Conservation (phyloP, 2,797 vertebrate genomes). For the Phoeniculus purpureus region DNA sequence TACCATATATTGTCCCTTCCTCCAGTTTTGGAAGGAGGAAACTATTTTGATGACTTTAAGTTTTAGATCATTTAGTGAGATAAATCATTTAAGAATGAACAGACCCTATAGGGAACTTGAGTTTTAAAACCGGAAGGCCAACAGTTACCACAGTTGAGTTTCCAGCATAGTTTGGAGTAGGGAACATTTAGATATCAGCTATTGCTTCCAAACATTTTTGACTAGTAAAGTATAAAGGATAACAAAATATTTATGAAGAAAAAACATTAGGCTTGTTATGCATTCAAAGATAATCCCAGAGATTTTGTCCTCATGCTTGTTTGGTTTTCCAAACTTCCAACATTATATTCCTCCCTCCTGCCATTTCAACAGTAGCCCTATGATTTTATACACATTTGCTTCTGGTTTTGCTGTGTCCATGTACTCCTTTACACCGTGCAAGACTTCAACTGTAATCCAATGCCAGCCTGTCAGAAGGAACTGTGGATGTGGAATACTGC, state of each 20-base stretch:
- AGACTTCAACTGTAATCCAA: slow-evolving; percentile 78
- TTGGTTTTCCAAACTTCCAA: not conserved
- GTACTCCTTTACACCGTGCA: slow-evolving; percentile 78
- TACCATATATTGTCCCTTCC: not conserved
- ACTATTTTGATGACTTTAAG: not conserved
- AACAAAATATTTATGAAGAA: not conserved
- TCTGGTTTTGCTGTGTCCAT: slow-evolving; percentile 43
- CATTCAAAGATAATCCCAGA: not conserved
- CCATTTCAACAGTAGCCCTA: slow-evolving; percentile 55
- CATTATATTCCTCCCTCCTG: not conserved
- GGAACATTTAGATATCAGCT: not conserved
- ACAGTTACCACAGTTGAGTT: not conserved
- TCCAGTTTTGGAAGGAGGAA: not conserved
- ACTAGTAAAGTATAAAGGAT: not conserved
- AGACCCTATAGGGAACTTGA: not conserved
- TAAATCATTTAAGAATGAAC: not conserved
- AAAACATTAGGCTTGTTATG: not conserved
- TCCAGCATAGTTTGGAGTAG: not conserved
- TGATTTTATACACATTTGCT: slow-evolving; percentile 56
- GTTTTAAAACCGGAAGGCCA: not conserved
- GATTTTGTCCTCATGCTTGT: not conserved
- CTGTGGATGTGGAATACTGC: slow-evolving; percentile 63
- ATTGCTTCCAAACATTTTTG: not conserved
- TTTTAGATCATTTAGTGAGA: not conserved
- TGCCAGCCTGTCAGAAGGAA: slow-evolving; percentile 53